These are phyloP conservation scores for Fregata magnificens DNA, from an alignment of 2,113 vertebrate genomes.

Conservation along the genomic window DNA sequence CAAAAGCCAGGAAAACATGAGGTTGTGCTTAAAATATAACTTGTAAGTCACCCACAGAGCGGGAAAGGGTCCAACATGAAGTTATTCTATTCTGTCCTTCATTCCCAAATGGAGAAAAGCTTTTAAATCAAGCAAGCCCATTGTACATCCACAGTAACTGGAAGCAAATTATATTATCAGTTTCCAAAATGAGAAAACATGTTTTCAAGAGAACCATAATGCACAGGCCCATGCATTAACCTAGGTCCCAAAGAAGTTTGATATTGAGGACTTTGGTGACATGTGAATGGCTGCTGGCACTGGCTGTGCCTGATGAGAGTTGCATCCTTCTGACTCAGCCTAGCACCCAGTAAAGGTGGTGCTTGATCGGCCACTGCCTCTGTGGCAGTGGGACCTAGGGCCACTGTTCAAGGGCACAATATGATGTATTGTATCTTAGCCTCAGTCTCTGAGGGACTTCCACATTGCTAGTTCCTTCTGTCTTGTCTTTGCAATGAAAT, in stretches of 20 bases:
- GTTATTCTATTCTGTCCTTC: constrained; percentile 48
- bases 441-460: background rate
- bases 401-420: background rate
- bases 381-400: background rate
- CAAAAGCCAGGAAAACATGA: constrained; percentile 50
- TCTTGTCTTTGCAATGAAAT: background rate
- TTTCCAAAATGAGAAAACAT: constrained; percentile 56
- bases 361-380: background rate
- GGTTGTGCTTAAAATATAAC: constrained; percentile 33
- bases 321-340: background rate
- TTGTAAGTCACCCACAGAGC: constrained; percentile 18
- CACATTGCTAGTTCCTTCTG: background rate
- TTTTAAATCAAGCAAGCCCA: constrained; percentile 57
- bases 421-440: background rate
- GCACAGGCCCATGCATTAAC: background rate
- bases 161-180: constrained; percentile 34
- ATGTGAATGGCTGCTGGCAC: background rate
- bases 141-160: constrained; percentile 34
- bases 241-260: background rate
- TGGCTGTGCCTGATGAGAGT: background rate
- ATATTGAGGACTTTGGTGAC: background rate
- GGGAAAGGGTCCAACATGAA: constrained; percentile 51
- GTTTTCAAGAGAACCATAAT: constrained; percentile 55
- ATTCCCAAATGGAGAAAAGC: constrained; percentile 8
- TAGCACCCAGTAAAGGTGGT: no score